Evolutionary conservation across 1,140 invertebrate species (phyloP).

Genomic region (Drosophila varians): DNA sequence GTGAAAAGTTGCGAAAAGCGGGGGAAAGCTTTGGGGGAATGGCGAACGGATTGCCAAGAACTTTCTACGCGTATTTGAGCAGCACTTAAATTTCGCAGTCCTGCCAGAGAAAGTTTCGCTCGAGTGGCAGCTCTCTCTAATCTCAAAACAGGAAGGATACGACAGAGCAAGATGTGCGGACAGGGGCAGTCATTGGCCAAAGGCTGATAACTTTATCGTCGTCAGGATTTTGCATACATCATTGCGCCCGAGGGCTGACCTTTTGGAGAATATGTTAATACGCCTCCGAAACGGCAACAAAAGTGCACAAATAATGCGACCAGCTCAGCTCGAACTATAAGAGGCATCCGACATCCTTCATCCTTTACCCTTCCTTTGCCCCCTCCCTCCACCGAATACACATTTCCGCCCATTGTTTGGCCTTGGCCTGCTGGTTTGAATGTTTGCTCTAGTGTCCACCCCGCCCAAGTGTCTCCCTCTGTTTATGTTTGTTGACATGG

Average conservation of each 20-base stretch:
- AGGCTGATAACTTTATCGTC: slow-evolving; percentile 69
- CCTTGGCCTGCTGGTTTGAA: slow-evolving; percentile 39
- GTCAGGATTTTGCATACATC: slow-evolving; percentile 72
- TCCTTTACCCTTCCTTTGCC: background rate
- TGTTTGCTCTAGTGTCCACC: slow-evolving; percentile 42
- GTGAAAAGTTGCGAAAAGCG: background rate
- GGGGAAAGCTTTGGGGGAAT: background rate
- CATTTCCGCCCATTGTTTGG: slow-evolving; percentile 50
- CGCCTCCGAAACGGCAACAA: slow-evolving; percentile 28
- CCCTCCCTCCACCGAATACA: background rate
- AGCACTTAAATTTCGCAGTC: slow-evolving; percentile 46
- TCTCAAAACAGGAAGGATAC: slow-evolving; percentile 10
- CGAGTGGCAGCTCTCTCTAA: slow-evolving; percentile 2
- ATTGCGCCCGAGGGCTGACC: slow-evolving; percentile 36
- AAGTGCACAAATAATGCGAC: slow-evolving; percentile 41
- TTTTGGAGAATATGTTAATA: slow-evolving; percentile 50
- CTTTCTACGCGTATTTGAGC: slow-evolving; percentile 52
- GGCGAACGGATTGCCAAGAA: slow-evolving; percentile 4
- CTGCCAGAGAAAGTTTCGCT: slow-evolving; percentile 19
- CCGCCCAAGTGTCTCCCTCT: slow-evolving; percentile 18
- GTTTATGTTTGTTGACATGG: slow-evolving; percentile 76
- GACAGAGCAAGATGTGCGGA: background rate
- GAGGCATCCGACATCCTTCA: background rate
- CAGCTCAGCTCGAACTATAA: slow-evolving; percentile 11
- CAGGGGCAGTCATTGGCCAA: background rate